Evolutionary conservation across 2,888 invertebrate species (phyloP), one percentile per base, ranked within the genome.

Genomic region (Lithosia quadra): DNA sequence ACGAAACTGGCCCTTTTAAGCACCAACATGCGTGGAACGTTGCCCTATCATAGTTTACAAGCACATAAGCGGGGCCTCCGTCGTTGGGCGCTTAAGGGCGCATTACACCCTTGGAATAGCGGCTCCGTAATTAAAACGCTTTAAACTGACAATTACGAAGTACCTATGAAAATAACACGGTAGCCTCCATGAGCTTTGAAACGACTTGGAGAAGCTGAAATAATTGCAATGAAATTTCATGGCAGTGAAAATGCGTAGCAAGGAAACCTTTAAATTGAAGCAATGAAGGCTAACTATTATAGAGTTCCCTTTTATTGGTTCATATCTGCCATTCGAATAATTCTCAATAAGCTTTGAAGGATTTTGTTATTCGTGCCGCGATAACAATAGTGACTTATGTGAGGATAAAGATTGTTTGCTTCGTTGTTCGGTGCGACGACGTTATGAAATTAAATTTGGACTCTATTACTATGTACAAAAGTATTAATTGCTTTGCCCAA

Each of bases 81-180:
- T 81, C 86, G 82, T 88, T 84, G 80, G 86, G 72, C 88, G 87
- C 89, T 92, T 92, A 89, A 93, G 90, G 88, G 91, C 90, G 82
- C 91, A 90, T 93, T 91, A 89, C 88, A 91, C 92, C 92, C 92
- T 90, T 88, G 83, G 83, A 92, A 93, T 91, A 90, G 91, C 88
- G 87, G 86, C 87, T 88, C 87, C 84, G 91, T 94, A 94, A 94
- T 95, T 94, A 94, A 94, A 94, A 89, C 92, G 87, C 91, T 89
- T 90, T 93, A 91, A 93, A 92, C 88, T 89, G 90, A 91, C 92
- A 85, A 93, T 94, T 89, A 90, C 83, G 83, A 87, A 87, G 88
- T 87, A 83, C 86, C 85, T 85, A 86, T 88, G 88, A 86, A 85
- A 86, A 86, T 84, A 83, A 83, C 82, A 78, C 70, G 72, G 74